Base-by-base conservation (phyloP, 2,797 vertebrate species). In the Gymnocypris eckloni region DNA sequence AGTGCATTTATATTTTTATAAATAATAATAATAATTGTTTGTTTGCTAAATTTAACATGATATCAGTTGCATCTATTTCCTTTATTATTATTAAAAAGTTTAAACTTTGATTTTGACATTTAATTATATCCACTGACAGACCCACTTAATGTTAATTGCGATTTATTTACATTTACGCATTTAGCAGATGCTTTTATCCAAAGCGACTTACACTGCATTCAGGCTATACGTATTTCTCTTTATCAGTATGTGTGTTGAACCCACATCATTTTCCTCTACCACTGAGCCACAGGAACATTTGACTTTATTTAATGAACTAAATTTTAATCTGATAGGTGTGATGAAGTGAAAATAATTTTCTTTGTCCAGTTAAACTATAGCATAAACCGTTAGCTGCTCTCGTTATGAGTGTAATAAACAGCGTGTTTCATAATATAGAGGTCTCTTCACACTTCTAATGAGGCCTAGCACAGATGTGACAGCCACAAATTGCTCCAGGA, bases 401-500 rank as follows among this genome's bases (percentile, higher is more conserved):
- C 54, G 64, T 75, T 83, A 82, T 61, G 54, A 64, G 39, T 85
- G 37, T 54, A 79, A 85, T 70, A 79, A 79, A 71, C 45, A 61
- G 25, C 1, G 12, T 2, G 18, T 64, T 75, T 83, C 18, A 45
- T 64, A 39, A 83, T 64, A 52, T 43, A 45, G 54, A 73, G 70
- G 39, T 75, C 70, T 75, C 81, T 83, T 71, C 81, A 75, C 54
- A 64, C 70, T 64, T 75, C 70, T 82, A 73, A 82, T 82, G 81
- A 82, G 54, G 41, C 41, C 81, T 43, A 33, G 80, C 37, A 48
- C 66, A 82, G 80, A 82, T 71, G 80, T 15, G 80, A 82, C 67
- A 71, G 50, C 22, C 50, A 6, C 50, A 71, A 56, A 56, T 64
- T 75, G 81, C 81, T 83, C 54, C 70, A 64, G 81, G 81, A 83